These are phyloP conservation scores for Drosophila sordidapex DNA, from an alignment of 2,888 invertebrate genomes.

Conservation along the genomic window DNA sequence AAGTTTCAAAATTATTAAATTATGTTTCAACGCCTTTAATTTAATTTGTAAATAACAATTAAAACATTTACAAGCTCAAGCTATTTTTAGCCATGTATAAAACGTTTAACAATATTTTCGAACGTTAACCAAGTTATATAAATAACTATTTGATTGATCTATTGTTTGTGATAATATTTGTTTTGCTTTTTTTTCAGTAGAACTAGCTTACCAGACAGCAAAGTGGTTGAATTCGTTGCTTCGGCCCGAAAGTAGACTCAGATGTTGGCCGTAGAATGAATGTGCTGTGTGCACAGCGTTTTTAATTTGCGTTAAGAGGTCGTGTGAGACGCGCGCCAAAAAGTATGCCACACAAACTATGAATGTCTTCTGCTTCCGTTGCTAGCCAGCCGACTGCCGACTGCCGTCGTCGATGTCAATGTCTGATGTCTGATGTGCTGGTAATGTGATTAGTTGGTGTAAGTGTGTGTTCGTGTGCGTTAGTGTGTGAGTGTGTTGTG, in stretches of 20 bases:
- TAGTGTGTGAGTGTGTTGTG: conserved; percentile 41
- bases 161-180: background rate
- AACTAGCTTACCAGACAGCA: conserved; percentile 68
- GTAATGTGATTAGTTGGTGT: conserved; percentile 73
- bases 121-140: background rate
- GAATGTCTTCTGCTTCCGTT: conserved; percentile 58
- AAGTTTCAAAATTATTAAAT: background rate
- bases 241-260: conserved; percentile 36
- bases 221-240: conserved; percentile 49
- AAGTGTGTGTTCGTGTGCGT: conserved; percentile 9
- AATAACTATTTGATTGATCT: background rate
- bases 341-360: conserved; percentile 68
- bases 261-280: conserved; percentile 2
- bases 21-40: background rate
- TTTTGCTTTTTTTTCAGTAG: background rate
- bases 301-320: conserved; percentile 46
- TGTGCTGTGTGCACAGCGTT: conserved; percentile 11
- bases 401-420: conserved; percentile 55
- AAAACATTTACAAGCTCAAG: background rate
- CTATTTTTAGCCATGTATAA: background rate
- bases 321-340: conserved; percentile 68
- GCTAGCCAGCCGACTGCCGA: conserved; percentile 27
- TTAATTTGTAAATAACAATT: background rate
- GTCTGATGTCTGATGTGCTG: conserved; percentile 66
- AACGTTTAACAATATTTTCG: background rate